A percentile compares a stretch with the other conserved stretches of the same genome.
Evolutionary conservation across 2,113 vertebrate species (phyloP).

Genomic region (Epinephelus fuscoguttatus): DNA sequence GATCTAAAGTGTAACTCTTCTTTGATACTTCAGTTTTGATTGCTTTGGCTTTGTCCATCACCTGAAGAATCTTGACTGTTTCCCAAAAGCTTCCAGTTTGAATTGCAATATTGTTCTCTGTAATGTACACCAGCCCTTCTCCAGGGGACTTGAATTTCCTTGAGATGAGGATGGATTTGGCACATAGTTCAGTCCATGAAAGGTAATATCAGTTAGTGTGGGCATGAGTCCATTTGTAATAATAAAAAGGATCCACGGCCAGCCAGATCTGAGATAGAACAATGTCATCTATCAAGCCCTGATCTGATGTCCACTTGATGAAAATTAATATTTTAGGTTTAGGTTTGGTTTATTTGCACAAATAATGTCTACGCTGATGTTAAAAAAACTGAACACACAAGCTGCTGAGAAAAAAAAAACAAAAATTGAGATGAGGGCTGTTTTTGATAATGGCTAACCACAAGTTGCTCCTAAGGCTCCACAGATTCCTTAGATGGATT

Average conservation of each 20-base stretch:
- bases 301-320: slow-evolving; percentile 23
- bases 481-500: slow-evolving; percentile 17
- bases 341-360: slow-evolving; percentile 25
- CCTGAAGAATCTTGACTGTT: slow-evolving; percentile 18
- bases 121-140: slow-evolving; percentile 66
- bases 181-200: slow-evolving; percentile 45
- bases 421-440: slow-evolving; percentile 10
- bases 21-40: background rate
- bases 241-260: slow-evolving; percentile 48
- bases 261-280: slow-evolving; percentile 29
- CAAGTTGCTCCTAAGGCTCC: slow-evolving; percentile 18
- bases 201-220: slow-evolving; percentile 56
- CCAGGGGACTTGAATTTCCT: slow-evolving; percentile 54
- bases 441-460: slow-evolving; percentile 44
- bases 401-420: slow-evolving; percentile 16
- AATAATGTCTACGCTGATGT: slow-evolving; percentile 6
- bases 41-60: background rate
- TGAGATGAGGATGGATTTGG: slow-evolving; percentile 65
- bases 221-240: slow-evolving; percentile 55
- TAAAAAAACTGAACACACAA: background rate
- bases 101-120: slow-evolving; percentile 47
- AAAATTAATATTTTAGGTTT: slow-evolving; percentile 29
- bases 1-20: slow-evolving; percentile 33
- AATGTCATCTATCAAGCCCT: background rate
- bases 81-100: slow-evolving; percentile 38